Conservation (phyloP, 2,113 vertebrate species). For the Cochlearius cochlearius region DNA sequence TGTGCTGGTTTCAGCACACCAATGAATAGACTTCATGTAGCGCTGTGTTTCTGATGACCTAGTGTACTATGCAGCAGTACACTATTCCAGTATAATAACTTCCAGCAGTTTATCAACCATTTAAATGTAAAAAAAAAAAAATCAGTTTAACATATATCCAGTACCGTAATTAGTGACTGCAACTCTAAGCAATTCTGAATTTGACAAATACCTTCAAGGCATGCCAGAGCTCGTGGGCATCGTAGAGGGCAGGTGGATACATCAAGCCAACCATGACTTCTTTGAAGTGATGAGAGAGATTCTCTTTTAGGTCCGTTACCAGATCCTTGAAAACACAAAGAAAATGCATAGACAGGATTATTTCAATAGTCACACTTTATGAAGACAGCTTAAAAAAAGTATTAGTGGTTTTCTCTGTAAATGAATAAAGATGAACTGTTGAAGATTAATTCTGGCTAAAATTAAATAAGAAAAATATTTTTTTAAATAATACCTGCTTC, state of each 20-base stretch:
- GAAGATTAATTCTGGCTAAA: neutral
- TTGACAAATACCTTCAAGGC: slow-evolving; percentile 77
- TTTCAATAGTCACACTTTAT: neutral
- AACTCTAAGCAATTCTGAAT: neutral
- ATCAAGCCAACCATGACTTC: slow-evolving; percentile 81
- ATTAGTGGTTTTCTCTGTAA: neutral
- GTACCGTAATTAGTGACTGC: neutral
- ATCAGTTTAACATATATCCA: neutral
- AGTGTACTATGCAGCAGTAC: neutral
- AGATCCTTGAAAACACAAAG: slow-evolving; percentile 66
- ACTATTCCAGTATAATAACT: neutral
- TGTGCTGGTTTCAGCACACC: neutral
- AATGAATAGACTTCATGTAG: neutral
- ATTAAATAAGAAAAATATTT: neutral
- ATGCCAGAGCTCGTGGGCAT: slow-evolving; percentile 81
- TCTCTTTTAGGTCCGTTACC: slow-evolving; percentile 72
- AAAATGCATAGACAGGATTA: neutral
- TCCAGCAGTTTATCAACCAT: neutral
- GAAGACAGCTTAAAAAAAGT: neutral
- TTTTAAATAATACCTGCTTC: neutral
- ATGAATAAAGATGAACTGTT: neutral
- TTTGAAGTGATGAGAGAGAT: slow-evolving; percentile 79
- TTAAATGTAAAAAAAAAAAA: neutral
- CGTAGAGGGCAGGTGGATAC: slow-evolving; percentile 74
- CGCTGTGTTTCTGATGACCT: neutral